Evolutionary conservation across 2,888 invertebrate genomes (phyloP), one percentile per base, ranked within the genome.

Genomic region (Apomyelois bistriatella): DNA sequence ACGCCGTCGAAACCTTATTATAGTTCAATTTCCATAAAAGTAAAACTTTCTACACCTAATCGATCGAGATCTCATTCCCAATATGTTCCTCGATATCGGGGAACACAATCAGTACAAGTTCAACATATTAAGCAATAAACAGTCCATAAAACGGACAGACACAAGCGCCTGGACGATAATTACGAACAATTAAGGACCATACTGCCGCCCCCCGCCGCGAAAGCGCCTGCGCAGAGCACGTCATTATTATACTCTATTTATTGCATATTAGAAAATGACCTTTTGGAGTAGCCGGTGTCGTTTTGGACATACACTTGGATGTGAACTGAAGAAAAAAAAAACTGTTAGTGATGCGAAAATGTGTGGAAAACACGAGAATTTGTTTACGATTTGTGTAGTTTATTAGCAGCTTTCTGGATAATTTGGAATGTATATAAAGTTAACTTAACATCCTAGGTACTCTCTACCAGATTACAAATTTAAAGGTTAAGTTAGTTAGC

Each of bases 51-150:
- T 13, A 30, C 15, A 16, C 9, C 46, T 32, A 30, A 13, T 32
- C 46, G 32, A 46, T 46, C 46, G 46, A 30, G 46, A 15, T 46
- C 32, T 16, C 32, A 12, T 43, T 28, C 42, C 5, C 10, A 43
- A 63, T 61, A 66, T 9, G 40, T 67, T 67, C 71, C 69, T 66
- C 58, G 64, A 70, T 48, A 46, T 54, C 54, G 55, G 70, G 64
- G 68, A 67, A 68, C 70, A 66, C 74, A 74, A 78, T 77, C 76
- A 74, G 22, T 22, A 22, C 22, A 22, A 22, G 22, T 22, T 22
- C 69, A 72, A 73, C 76, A 74, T 83, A 87, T 86, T 87, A 87
- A 87, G 85, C 74, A 80, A 86, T 86, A 86, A 88, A 85, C 82
- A 86, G 84, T 70, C 74, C 69, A 82, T 86, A 85, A 85, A 85